Percentiles rank a stretch among this genome's conserved stretches.
Conservation (phyloP, 2,797 vertebrate species). For the Phrynocephalus guinanensis region DNA sequence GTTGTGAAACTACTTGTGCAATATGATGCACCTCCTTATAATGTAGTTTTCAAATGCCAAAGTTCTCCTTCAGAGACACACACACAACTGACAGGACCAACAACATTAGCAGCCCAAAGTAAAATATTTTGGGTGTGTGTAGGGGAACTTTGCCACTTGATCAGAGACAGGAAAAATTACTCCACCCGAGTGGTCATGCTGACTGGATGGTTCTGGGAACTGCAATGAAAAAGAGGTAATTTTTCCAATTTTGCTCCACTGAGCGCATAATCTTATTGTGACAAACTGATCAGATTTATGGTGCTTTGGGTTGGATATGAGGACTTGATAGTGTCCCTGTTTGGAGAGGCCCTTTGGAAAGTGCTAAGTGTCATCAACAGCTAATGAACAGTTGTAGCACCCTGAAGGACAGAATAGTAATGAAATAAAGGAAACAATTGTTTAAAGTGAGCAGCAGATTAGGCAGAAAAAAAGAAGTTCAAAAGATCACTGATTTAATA, state of each 20-base stretch:
- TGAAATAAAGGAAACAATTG: conserved; percentile 47
- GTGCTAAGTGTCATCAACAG: conserved; percentile 38
- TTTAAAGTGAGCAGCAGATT: conserved; percentile 46
- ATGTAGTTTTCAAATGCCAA: too few relatives aligned
- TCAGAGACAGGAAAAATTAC: neutral
- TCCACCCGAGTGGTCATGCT: too few relatives aligned
- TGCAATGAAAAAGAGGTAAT: neutral
- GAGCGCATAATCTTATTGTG: neutral
- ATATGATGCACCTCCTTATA: too few relatives aligned
- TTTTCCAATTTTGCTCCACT: neutral
- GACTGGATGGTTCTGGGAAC: too few relatives aligned
- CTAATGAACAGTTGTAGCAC: conserved; percentile 37
- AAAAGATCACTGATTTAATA: conserved; percentile 55
- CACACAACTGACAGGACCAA: neutral
- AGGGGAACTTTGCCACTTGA: neutral
- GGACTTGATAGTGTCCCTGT: neutral
- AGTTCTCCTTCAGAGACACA: too few relatives aligned
- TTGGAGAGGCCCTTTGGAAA: conserved; percentile 12
- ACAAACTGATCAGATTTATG: conserved; percentile 14
- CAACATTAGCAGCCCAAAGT: neutral
- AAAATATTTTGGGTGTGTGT: too few relatives aligned
- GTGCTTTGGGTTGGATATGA: neutral
- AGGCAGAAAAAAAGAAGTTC: conserved; percentile 48
- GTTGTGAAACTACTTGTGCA: neutral
- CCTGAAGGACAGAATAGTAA: conserved; percentile 39